These are phyloP conservation scores for Heliothis virescens DNA, from an alignment of 1,140 invertebrate species.

Conservation along the genomic window DNA sequence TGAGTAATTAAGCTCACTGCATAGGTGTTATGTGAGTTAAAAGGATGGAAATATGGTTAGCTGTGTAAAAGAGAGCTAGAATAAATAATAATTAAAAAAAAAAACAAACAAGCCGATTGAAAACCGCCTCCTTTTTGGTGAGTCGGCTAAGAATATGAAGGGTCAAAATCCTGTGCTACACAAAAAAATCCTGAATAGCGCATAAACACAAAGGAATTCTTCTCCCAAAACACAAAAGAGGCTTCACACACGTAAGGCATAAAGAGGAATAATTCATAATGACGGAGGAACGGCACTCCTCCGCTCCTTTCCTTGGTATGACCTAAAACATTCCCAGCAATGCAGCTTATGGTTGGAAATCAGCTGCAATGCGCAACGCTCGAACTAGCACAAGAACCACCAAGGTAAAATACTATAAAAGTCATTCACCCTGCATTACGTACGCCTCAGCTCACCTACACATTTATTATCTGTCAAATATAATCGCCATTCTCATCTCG, in stretches of 20 bases:
- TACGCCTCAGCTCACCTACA: slow-evolving; percentile 23
- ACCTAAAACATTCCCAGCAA: slow-evolving; percentile 44
- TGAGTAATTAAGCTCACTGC: too few species aligned
- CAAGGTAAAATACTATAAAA: slow-evolving; percentile 38
- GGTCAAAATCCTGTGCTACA: background rate
- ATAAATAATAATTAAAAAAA: too few species aligned
- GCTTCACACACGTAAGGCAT: slow-evolving; percentile 20
- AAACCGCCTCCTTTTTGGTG: background rate
- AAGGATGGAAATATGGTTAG: too few species aligned
- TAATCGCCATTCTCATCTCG: slow-evolving; percentile 36
- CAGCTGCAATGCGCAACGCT: slow-evolving; percentile 51
- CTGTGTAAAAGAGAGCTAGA: too few species aligned
- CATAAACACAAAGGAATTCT: slow-evolving; percentile 22
- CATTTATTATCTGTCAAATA: slow-evolving; percentile 41
- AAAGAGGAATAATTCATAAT: slow-evolving; percentile 43
- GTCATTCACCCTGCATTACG: slow-evolving; percentile 39
- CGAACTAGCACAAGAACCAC: slow-evolving; percentile 40
- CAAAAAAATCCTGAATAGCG: background rate
- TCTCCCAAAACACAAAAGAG: slow-evolving; percentile 17
- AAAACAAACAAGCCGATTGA: too few species aligned
- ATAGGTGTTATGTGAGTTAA: too few species aligned
- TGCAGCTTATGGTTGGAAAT: slow-evolving; percentile 47
- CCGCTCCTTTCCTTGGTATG: slow-evolving; percentile 20
- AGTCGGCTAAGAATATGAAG: background rate
- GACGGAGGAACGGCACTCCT: background rate